phyloP scores from a whole-genome alignment of 2,797 vertebrate genomes.

The Cossypha niveicapilla region DNA sequence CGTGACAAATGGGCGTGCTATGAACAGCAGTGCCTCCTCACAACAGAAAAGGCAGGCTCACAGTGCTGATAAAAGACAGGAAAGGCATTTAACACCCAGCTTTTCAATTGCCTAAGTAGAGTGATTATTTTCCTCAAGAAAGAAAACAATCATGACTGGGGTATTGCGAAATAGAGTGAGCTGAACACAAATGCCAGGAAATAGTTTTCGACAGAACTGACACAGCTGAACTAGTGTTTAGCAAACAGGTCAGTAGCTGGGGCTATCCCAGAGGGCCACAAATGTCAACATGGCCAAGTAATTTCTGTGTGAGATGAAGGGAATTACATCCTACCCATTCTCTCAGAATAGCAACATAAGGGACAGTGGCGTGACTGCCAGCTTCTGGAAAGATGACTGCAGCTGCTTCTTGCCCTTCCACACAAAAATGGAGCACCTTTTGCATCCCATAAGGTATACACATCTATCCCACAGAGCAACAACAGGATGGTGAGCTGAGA shows the following conservation, averaged over 20 bases:
- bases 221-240: constrained; percentile 29
- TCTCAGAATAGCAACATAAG: not conserved
- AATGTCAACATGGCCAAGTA: constrained; percentile 4
- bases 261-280: constrained; percentile 21
- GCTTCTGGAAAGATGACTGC: not conserved
- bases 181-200: constrained; percentile 10
- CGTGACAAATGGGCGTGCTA: not conserved
- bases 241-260: constrained; percentile 46
- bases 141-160: not conserved
- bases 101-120: not conserved
- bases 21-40: not conserved
- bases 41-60: not conserved
- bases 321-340: constrained; percentile 3
- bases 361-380: not conserved
- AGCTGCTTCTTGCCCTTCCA: not conserved
- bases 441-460: not conserved
- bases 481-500: not conserved
- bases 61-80: not conserved
- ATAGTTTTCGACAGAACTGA: constrained; percentile 17
- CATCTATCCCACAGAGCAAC: not conserved
- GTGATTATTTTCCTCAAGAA: constrained; percentile 15
- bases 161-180: not conserved
- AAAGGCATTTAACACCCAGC: not conserved
- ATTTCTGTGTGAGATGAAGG: not conserved
- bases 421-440: not conserved